phyloP scores from a whole-genome alignment of 2,888 invertebrate genomes.

The Drosophila tanythrix region DNA sequence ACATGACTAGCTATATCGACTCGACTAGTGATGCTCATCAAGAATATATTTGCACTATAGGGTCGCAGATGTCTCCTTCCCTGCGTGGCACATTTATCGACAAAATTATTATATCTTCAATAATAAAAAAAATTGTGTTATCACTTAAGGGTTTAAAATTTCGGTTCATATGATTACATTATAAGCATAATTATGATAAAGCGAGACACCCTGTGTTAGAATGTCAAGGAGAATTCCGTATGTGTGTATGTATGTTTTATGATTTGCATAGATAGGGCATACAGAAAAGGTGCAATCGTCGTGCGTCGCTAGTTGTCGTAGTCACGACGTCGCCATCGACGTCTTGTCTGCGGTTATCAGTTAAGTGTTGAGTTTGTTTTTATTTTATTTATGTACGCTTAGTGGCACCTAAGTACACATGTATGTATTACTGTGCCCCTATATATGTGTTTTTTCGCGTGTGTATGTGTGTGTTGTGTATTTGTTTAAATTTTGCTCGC shows the following conservation, averaged over 20 bases:
- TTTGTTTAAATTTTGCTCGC: conserved; percentile 62
- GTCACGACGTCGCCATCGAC: conserved; percentile 58
- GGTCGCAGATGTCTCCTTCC: neutral
- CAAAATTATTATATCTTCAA: neutral
- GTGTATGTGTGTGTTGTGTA: conserved; percentile 9
- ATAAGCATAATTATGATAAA: neutral
- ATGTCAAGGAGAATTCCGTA: neutral
- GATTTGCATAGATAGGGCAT: conserved; percentile 18
- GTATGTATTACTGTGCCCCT: conserved; percentile 12
- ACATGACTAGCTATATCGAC: neutral
- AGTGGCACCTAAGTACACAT: conserved; percentile 66
- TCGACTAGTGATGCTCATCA: neutral
- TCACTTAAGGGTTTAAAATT: neutral
- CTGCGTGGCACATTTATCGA: neutral
- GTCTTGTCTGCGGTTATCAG: conserved; percentile 72
- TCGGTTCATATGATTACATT: neutral
- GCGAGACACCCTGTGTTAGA: neutral
- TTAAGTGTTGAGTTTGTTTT: conserved; percentile 66
- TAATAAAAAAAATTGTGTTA: neutral
- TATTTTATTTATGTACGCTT: conserved; percentile 64
- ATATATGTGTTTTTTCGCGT: conserved; percentile 3
- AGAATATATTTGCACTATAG: neutral
- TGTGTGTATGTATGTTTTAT: neutral
- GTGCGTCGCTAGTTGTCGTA: conserved; percentile 50
- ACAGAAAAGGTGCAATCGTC: conserved; percentile 7